Percentiles rank a stretch among this genome's conserved stretches.
Conservation (phyloP, 2,888 invertebrate genomes). For the Leucophora obtusa region DNA sequence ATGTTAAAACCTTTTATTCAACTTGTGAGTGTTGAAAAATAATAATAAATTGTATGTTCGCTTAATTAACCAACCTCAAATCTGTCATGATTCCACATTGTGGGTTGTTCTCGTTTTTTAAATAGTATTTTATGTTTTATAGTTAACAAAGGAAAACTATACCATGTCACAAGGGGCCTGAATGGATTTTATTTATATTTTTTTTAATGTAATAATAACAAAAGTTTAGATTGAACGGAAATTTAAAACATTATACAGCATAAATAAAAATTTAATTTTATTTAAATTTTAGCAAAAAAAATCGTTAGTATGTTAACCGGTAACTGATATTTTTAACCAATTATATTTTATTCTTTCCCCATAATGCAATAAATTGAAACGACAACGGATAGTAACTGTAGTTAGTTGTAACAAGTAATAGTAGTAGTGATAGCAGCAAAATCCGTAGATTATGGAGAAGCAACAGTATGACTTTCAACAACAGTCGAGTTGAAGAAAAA, state of each 20-base stretch:
- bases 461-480: conserved; percentile 36
- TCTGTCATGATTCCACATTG: conserved; percentile 64
- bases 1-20: conserved; percentile 12
- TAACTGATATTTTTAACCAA: background rate
- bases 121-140: background rate
- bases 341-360: background rate
- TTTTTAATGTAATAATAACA: no score
- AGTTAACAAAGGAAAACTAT: background rate
- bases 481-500: background rate
- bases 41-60: conserved; percentile 47
- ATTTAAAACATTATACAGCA: no score
- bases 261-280: no score
- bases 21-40: conserved; percentile 27
- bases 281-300: no score
- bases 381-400: background rate
- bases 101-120: conserved; percentile 18
- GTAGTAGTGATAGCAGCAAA: background rate
- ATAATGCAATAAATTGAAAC: background rate
- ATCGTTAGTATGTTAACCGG: background rate
- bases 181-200: no score
- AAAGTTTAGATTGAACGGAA: no score
- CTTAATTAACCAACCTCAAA: conserved; percentile 67
- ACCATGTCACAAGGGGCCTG: background rate
- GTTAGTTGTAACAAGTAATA: background rate
- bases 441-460: conserved; percentile 13